Evolutionary conservation across 2,888 invertebrate genomes (phyloP).

Genomic region (Euspilapteryx auroguttella): DNA sequence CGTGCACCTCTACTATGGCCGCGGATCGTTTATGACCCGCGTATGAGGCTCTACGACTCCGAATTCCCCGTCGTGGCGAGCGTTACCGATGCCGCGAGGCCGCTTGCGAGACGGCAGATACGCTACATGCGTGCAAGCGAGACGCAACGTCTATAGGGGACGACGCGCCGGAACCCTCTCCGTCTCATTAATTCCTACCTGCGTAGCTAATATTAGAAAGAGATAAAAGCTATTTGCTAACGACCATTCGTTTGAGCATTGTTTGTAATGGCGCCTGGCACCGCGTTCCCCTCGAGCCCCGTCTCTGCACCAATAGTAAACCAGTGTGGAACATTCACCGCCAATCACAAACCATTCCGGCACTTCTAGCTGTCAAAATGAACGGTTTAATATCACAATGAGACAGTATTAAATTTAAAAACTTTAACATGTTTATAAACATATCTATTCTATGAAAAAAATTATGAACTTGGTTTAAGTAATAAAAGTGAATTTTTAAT

Average conservation of each 20-base stretch:
- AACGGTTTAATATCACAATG: conserved; percentile 42
- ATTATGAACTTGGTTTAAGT: neutral
- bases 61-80: conserved; percentile 72
- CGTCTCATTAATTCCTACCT: conserved; percentile 61
- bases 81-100: conserved; percentile 56
- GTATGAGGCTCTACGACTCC: conserved; percentile 84
- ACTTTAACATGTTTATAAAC: neutral
- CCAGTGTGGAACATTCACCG: conserved; percentile 60
- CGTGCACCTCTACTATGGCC: conserved; percentile 65
- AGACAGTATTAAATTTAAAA: conserved; percentile 19
- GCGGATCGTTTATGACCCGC: conserved; percentile 85
- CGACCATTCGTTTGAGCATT: conserved; percentile 55
- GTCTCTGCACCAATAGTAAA: conserved; percentile 57
- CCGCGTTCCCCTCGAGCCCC: conserved; percentile 38
- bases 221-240: conserved; percentile 62
- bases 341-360: conserved; percentile 61
- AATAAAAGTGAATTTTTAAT: too few relatives aligned
- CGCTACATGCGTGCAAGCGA: conserved; percentile 45
- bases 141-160: conserved; percentile 19
- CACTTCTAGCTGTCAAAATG: conserved; percentile 59
- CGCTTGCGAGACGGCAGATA: conserved; percentile 54
- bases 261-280: conserved; percentile 54
- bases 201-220: conserved; percentile 58
- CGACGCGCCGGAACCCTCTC: conserved; percentile 46
- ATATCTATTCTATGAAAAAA: neutral